Evolutionary conservation across 2,113 vertebrate species (phyloP).

Genomic region (Oryzias woworae): DNA sequence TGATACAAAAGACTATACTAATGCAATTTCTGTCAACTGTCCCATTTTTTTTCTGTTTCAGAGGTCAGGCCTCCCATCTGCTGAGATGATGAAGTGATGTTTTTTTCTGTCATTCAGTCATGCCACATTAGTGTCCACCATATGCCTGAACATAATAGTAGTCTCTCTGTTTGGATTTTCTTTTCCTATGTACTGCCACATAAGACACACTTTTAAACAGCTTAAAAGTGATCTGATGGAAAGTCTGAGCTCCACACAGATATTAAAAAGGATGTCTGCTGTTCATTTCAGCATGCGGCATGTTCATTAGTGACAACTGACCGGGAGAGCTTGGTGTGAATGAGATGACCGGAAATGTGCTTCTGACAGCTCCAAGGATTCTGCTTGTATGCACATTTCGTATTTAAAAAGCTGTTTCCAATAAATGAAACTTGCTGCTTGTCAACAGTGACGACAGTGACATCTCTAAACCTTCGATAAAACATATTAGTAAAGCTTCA

Average conservation of each 20-base stretch:
- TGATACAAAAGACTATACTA: no score
- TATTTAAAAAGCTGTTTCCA: conserved; percentile 40
- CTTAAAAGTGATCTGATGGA: conserved; percentile 11
- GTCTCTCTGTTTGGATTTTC: conserved; percentile 39
- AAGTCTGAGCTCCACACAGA: background rate
- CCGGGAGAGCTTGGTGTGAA: conserved; percentile 12
- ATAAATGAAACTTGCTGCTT: conserved; percentile 45
- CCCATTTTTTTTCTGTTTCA: background rate
- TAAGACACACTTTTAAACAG: background rate
- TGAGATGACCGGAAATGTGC: conserved; percentile 28
- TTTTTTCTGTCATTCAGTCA: conserved; percentile 23
- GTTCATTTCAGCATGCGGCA: conserved; percentile 10
- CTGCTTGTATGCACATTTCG: conserved; percentile 26
- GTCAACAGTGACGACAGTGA: conserved; percentile 65
- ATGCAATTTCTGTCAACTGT: no score
- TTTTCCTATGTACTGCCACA: conserved; percentile 20
- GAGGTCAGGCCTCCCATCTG: conserved; percentile 12
- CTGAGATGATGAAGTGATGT: conserved; percentile 28
- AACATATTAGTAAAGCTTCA: conserved; percentile 54
- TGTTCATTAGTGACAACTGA: conserved; percentile 30
- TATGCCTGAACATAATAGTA: conserved; percentile 45
- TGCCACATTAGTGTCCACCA: conserved; percentile 17
- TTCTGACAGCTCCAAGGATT: conserved; percentile 33
- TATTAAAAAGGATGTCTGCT: conserved; percentile 1
- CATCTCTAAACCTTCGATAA: conserved; percentile 52